These are phyloP conservation scores for Thera britannica DNA, from an alignment of 2,888 invertebrate species.

Conservation along the genomic window DNA sequence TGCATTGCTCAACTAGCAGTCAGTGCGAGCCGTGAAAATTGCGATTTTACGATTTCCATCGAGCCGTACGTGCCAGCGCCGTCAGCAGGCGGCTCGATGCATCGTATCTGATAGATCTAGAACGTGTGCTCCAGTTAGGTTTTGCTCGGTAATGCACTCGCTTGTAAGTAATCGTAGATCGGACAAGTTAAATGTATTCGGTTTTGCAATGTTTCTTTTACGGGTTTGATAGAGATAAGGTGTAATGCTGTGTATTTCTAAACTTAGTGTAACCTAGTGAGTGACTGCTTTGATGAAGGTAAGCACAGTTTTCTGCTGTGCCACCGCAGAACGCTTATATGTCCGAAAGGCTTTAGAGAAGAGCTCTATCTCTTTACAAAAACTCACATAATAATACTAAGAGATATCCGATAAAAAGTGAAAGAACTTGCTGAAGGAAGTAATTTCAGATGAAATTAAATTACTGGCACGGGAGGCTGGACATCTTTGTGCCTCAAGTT, in stretches of 20 bases:
- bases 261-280: neutral
- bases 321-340: too few relatives aligned
- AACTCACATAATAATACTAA: too few relatives aligned
- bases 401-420: too few relatives aligned
- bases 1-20: conserved; percentile 28
- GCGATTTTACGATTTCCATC: conserved; percentile 67
- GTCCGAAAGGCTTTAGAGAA: too few relatives aligned
- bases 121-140: conserved; percentile 27
- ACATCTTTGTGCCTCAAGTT: too few relatives aligned
- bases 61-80: conserved; percentile 32
- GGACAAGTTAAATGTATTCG: conserved; percentile 21
- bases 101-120: conserved; percentile 19
- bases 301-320: too few relatives aligned
- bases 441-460: too few relatives aligned
- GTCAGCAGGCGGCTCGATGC: neutral
- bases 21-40: conserved; percentile 53
- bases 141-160: conserved; percentile 22
- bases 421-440: too few relatives aligned
- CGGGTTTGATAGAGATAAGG: conserved; percentile 23
- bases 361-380: too few relatives aligned
- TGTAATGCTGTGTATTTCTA: conserved; percentile 2
- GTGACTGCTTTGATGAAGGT: neutral
- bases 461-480: too few relatives aligned
- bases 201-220: conserved; percentile 30
- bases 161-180: conserved; percentile 18